Base-by-base conservation (phyloP, 1,140 invertebrate genomes). In the Ceratina australensis region DNA sequence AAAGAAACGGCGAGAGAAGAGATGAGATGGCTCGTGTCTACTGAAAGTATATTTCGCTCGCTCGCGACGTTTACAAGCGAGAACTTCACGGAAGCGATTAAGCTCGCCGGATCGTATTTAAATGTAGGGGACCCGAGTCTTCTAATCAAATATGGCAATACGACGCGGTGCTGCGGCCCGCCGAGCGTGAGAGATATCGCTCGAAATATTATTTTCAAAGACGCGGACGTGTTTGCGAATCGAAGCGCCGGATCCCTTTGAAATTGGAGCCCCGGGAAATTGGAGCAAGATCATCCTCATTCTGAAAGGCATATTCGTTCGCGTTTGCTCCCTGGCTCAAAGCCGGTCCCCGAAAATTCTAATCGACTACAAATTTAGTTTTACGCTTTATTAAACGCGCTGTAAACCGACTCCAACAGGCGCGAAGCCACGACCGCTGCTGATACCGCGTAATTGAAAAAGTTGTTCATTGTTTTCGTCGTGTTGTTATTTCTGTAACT, bases 201-300 rank as follows among this genome's bases (percentile, higher is more conserved):
- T 33, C 0, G 60, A 63, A 63, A 63, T 63, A 63, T 63, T 60
- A 60, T 60, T 60, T 18, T 63, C 28, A 15, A 33, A n/a, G 28
- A 63, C 60, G 28, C 26, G 26, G 33, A 42, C 10, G 33, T 63
- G 18, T 63, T 63, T 63, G 60, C 60, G 16, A 33, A 61, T 61
- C 59, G 26, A 63, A n/a, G 18, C 20, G 22, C 33, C 33, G 15
- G 56, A 20, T 57, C 56, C 56, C 56, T 57, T 57, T 57, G 56
- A 57, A 57, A 57, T 57, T 24, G 28, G 26, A 13, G 15, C 7
- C 60, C 8, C 18, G 1, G 18, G 28, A 63, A 63, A 63, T 63
- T 63, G 60, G 26, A 33, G 60, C 28, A 63, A 49, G 63, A 49
- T 66, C 1, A 50, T 66, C 47, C 47, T 24, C 24, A 66, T 66